Evolutionary conservation across 2,113 vertebrate species (phyloP).

Genomic region (Acinonyx jubatus): DNA sequence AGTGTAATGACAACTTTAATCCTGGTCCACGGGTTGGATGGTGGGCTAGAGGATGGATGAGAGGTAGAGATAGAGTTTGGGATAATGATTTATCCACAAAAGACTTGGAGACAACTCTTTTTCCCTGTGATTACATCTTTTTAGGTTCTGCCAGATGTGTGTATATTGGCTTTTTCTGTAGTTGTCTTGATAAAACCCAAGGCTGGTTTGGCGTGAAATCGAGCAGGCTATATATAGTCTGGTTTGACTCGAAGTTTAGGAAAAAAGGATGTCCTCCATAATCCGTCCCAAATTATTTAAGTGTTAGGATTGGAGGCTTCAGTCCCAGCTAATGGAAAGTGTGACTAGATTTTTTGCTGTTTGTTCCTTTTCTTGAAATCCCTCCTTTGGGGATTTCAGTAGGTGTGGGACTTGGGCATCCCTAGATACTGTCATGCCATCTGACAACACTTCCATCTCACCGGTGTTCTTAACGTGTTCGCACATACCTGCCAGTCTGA

Average conservation of each 20-base stretch:
- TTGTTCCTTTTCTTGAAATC: constrained; percentile 12
- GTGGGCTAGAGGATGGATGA: background rate
- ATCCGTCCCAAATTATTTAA: background rate
- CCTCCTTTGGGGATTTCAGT: background rate
- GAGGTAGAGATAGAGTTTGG: background rate
- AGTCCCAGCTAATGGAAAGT: background rate
- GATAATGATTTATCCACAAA: background rate
- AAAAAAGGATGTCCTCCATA: background rate
- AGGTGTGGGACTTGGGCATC: background rate
- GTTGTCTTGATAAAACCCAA: constrained; percentile 20
- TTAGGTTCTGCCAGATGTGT: constrained; percentile 17
- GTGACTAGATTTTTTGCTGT: background rate
- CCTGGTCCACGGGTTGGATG: background rate
- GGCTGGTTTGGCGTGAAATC: constrained; percentile 10
- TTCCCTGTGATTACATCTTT: constrained; percentile 7
- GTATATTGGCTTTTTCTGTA: background rate
- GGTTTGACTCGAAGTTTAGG: constrained; percentile 33
- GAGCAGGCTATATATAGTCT: background rate
- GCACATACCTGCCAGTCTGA: background rate
- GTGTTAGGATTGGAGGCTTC: background rate
- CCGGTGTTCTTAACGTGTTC: constrained; percentile 25
- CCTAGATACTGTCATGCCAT: background rate
- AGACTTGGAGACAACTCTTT: background rate
- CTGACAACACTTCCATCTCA: background rate
- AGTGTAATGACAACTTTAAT: background rate